Conservation (phyloP, 2,113 vertebrate species). For the Casuarius casuarius region DNA sequence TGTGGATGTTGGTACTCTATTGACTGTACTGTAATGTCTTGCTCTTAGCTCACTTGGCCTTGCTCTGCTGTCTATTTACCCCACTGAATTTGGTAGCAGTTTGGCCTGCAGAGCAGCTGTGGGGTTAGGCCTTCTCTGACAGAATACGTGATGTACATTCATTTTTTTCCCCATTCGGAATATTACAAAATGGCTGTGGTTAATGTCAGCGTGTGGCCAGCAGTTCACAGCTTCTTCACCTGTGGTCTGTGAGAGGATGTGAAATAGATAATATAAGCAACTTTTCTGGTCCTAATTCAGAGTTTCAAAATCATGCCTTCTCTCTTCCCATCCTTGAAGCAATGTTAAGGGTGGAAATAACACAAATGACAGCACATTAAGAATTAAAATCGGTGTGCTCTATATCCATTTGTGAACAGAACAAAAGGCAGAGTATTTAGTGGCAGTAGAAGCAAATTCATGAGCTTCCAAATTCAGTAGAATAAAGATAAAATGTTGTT, state of each 20-base stretch:
- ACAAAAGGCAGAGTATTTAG: neutral
- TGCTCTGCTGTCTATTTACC: neutral
- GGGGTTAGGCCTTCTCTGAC: neutral
- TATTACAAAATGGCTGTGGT: neutral
- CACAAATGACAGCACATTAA: neutral
- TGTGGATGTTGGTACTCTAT: neutral
- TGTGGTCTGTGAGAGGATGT: neutral
- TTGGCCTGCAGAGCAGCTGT: neutral
- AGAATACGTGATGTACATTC: neutral
- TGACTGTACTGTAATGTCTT: neutral
- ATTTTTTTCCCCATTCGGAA: neutral
- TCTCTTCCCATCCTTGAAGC: neutral
- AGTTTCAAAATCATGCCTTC: neutral
- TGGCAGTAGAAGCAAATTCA: neutral
- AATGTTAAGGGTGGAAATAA: neutral
- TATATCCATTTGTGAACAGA: neutral
- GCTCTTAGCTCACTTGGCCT: neutral
- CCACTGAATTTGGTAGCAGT: neutral
- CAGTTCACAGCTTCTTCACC: neutral
- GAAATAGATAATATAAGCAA: neutral
- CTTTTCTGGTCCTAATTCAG: neutral
- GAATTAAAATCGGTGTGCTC: neutral
- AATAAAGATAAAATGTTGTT: neutral
- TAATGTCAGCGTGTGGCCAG: neutral
- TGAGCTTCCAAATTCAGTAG: neutral